phyloP scores from a whole-genome alignment of 1,140 invertebrate species.

The Patella vulgata region DNA sequence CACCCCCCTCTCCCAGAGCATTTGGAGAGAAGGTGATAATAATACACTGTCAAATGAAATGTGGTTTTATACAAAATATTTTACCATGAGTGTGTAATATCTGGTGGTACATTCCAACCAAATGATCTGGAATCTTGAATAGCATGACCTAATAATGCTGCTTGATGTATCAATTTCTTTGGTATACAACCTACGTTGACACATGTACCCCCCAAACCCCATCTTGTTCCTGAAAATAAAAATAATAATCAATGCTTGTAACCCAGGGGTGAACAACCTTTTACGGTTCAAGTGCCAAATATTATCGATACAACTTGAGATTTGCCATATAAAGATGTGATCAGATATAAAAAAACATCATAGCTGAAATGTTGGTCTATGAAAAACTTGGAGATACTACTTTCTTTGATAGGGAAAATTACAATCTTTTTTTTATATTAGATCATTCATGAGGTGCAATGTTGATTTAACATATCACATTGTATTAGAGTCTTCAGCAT shows the following conservation, averaged over 20 bases:
- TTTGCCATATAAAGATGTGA: background rate
- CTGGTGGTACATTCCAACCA: conserved; percentile 28
- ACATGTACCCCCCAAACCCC: conserved; percentile 91
- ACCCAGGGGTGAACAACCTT: background rate
- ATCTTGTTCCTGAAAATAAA: conserved; percentile 26
- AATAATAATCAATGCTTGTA: conserved; percentile 4
- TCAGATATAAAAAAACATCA: no score
- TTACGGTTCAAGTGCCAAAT: background rate
- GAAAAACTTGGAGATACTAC: no score
- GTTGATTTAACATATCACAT: no score
- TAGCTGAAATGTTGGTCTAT: no score
- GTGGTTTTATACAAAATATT: no score
- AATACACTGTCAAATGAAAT: no score
- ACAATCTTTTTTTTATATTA: no score
- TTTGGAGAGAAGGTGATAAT: no score
- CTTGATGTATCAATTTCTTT: conserved; percentile 96
- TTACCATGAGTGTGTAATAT: conserved; percentile 29
- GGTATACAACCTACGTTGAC: conserved; percentile 98
- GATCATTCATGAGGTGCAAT: no score
- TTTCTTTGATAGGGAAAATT: no score
- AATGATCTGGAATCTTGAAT: conserved; percentile 64
- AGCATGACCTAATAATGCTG: conserved; percentile 82
- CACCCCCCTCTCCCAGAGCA: no score
- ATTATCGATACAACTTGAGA: background rate
- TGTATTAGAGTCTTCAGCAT: no score